Conservation (phyloP, 2,113 vertebrate species). For the Sceloporus tristichus region DNA sequence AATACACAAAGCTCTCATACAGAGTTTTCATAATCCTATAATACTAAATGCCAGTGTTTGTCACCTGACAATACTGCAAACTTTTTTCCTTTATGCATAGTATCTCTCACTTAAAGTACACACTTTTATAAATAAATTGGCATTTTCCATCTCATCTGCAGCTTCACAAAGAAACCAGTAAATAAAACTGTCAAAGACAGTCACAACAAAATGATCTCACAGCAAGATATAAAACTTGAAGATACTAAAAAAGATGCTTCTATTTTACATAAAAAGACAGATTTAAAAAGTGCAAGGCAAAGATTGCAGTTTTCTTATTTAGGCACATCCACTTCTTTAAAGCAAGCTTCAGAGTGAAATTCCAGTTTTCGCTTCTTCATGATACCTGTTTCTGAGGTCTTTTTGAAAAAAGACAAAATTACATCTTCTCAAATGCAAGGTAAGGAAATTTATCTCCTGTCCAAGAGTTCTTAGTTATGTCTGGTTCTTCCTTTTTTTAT, state of each 20-base stretch:
- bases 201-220: slow-evolving; percentile 81
- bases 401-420: slow-evolving; percentile 66
- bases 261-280: slow-evolving; percentile 86
- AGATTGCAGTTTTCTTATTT: slow-evolving; percentile 78
- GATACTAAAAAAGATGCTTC: slow-evolving; percentile 77
- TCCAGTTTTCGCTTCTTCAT: slow-evolving; percentile 88
- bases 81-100: slow-evolving; percentile 77
- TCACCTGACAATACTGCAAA: slow-evolving; percentile 69
- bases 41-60: slow-evolving; percentile 60
- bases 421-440: slow-evolving; percentile 75
- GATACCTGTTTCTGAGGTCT: slow-evolving; percentile 81
- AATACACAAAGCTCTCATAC: slow-evolving; percentile 79
- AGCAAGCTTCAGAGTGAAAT: slow-evolving; percentile 84
- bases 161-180: slow-evolving; percentile 88
- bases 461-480: slow-evolving; percentile 85
- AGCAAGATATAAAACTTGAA: slow-evolving; percentile 84
- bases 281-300: slow-evolving; percentile 91
- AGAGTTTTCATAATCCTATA: slow-evolving; percentile 71
- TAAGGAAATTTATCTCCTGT: slow-evolving; percentile 47
- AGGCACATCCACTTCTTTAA: slow-evolving; percentile 86
- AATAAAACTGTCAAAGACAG: slow-evolving; percentile 87
- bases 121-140: slow-evolving; percentile 85
- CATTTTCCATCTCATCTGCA: slow-evolving; percentile 79
- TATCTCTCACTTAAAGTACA: slow-evolving; percentile 77
- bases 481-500: slow-evolving; percentile 95